Conservation (phyloP, 53 echinoderm and acorn worm species). For the Astropecten irregularis region DNA sequence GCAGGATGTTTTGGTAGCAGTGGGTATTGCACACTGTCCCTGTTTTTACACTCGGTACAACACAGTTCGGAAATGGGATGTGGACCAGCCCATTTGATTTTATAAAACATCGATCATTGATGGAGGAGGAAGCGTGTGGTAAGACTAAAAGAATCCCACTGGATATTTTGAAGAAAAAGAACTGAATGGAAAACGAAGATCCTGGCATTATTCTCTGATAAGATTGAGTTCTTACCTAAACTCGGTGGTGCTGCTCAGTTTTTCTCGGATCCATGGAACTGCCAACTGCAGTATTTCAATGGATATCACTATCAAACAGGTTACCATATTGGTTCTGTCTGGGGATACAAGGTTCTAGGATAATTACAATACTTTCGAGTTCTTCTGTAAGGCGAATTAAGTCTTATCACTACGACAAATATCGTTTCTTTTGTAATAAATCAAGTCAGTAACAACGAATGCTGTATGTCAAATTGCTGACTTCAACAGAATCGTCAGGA, state of each 20-base stretch:
- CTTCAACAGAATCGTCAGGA: background rate
- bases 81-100: background rate
- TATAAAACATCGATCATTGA: too few relatives aligned
- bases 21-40: too few relatives aligned
- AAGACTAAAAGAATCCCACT: background rate
- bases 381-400: too few relatives aligned
- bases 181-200: background rate
- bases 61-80: too few relatives aligned
- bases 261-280: background rate
- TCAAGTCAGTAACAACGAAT: background rate
- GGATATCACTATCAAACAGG: background rate
- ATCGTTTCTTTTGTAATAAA: background rate
- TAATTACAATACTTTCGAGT: background rate
- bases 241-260: background rate
- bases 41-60: too few relatives aligned
- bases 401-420: too few relatives aligned
- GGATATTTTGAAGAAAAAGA: background rate
- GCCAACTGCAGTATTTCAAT: slow-evolving; percentile 10
- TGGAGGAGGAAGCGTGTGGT: too few relatives aligned
- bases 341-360: background rate
- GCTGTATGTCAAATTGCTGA: background rate
- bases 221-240: background rate
- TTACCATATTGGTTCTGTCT: background rate
- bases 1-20: too few relatives aligned
- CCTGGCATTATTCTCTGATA: background rate